Percentiles rank a stretch among this genome's conserved stretches.
Conservation (phyloP, 1,140 invertebrate species). For the Pseudachorutes palmiensis region DNA sequence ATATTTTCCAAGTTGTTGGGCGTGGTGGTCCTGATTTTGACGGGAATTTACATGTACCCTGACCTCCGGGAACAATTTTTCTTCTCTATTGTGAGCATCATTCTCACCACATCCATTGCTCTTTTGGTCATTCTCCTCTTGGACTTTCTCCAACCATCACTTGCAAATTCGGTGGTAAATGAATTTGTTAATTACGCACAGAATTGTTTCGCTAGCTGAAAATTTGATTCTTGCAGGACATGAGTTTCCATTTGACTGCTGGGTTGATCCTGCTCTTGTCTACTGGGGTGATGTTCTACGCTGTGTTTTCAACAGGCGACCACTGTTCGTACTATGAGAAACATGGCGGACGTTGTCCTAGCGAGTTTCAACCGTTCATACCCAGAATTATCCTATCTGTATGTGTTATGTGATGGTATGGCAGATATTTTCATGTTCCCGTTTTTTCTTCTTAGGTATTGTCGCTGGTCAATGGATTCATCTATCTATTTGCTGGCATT, state of each 20-base stretch:
- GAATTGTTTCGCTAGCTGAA: background rate
- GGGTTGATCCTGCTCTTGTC: background rate
- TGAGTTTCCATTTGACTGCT: background rate
- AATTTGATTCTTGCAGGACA: background rate
- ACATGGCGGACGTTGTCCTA: background rate
- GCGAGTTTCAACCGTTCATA: background rate
- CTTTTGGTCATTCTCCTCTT: background rate
- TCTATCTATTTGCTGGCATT: background rate
- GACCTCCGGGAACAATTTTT: background rate
- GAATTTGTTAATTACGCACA: background rate
- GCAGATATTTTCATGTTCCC: background rate
- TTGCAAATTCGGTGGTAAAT: conserved; percentile 1
- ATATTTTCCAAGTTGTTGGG: background rate
- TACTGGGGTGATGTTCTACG: background rate
- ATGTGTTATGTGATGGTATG: background rate
- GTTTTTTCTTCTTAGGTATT: background rate
- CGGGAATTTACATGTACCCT: background rate
- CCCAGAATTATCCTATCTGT: background rate
- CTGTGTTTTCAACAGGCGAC: background rate
- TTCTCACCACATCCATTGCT: background rate
- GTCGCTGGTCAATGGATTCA: background rate
- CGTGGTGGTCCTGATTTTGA: background rate
- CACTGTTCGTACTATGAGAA: background rate
- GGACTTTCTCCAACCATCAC: background rate
- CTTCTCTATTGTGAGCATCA: background rate